These are phyloP conservation scores for Sesamia nonagrioides DNA, from an alignment of 1,140 invertebrate species.

Conservation along the genomic window DNA sequence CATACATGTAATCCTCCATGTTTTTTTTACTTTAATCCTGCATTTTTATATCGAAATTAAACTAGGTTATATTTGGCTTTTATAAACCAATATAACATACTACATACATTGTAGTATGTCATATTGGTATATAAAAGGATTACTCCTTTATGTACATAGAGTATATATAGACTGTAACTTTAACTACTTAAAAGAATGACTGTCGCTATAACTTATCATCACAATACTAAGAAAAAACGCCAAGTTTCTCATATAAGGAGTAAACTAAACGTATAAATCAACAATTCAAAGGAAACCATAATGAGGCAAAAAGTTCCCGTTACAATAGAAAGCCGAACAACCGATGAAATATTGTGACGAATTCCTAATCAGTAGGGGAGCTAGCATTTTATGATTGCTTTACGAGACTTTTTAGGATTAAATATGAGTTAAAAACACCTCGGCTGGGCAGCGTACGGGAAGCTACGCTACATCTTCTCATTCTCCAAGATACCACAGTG, in stretches of 20 bases:
- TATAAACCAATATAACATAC: too few species aligned
- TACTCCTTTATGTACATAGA: too few species aligned
- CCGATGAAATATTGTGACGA: conserved; percentile 37
- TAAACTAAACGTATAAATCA: conserved; percentile 43
- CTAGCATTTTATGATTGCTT: background rate
- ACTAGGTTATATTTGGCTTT: too few species aligned
- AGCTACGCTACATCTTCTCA: too few species aligned
- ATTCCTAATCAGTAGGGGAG: conserved; percentile 27
- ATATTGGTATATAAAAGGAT: too few species aligned
- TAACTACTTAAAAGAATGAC: background rate
- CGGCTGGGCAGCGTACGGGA: too few species aligned
- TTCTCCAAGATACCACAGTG: too few species aligned
- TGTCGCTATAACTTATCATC: background rate
- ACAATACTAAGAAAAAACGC: conserved; percentile 13
- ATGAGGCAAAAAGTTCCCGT: conserved; percentile 39
- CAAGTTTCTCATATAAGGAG: background rate
- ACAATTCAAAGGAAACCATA: conserved; percentile 12
- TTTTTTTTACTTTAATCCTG: too few species aligned
- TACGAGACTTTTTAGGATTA: background rate
- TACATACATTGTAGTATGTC: too few species aligned
- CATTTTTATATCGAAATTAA: too few species aligned
- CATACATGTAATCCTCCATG: too few species aligned
- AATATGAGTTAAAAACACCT: background rate
- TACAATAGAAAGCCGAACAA: conserved; percentile 18
- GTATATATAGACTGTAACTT: background rate